Evolutionary conservation across 2,797 vertebrate genomes (phyloP).

Genomic region (Notoglanidium macrostoma): DNA sequence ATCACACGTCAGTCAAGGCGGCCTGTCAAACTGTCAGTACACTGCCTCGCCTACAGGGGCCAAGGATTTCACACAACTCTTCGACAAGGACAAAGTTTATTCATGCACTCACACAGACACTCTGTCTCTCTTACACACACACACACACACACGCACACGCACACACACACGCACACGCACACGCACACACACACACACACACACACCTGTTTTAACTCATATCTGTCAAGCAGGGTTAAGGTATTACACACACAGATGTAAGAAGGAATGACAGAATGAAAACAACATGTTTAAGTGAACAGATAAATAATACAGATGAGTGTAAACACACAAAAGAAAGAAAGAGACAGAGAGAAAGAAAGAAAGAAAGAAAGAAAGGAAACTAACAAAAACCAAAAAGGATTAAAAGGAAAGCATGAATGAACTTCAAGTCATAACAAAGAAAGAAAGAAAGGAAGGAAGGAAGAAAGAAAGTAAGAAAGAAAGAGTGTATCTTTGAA

Average conservation of each 20-base stretch:
- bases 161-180: slow-evolving; percentile 6
- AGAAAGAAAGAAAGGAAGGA: slow-evolving; percentile 49
- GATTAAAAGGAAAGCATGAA: neutral
- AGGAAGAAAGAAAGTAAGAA: slow-evolving; percentile 7
- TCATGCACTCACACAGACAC: slow-evolving; percentile 34
- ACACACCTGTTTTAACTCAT: slow-evolving; percentile 48
- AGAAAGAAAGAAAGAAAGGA: slow-evolving; percentile 10
- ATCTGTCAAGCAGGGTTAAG: slow-evolving; percentile 47
- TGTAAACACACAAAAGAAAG: slow-evolving; percentile 37
- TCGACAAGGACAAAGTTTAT: slow-evolving; percentile 54
- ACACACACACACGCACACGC: neutral
- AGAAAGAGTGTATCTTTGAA: slow-evolving; percentile 16
- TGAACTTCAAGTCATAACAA: neutral
- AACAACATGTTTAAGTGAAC: slow-evolving; percentile 37
- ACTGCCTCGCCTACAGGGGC: slow-evolving; percentile 45
- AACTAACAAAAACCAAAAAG: neutral
- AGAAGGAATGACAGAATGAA: slow-evolving; percentile 44
- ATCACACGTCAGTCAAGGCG: slow-evolving; percentile 99
- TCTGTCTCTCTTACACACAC: neutral
- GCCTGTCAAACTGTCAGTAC: slow-evolving; percentile 96
- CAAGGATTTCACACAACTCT: slow-evolving; percentile 48
- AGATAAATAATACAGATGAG: slow-evolving; percentile 45
- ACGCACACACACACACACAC: slow-evolving; percentile 36
- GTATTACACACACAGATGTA: slow-evolving; percentile 48
- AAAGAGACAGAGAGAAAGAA: slow-evolving; percentile 53